A percentile compares a stretch with the other conserved stretches of the same genome.
phyloP scores from a whole-genome alignment of 2,797 vertebrate genomes.

The Siniperca undulata region DNA sequence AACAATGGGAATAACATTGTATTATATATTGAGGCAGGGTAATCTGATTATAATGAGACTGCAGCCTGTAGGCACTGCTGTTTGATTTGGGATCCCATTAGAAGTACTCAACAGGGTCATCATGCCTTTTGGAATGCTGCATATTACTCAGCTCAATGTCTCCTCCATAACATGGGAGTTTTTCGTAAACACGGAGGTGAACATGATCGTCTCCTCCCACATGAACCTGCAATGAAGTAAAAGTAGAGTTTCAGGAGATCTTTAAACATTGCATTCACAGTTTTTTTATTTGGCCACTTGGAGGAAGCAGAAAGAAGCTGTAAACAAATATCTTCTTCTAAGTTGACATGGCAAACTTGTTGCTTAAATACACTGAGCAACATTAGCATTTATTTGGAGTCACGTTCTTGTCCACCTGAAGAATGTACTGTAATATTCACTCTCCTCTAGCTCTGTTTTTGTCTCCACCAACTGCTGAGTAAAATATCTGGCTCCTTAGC shows the following conservation, averaged over 20 bases:
- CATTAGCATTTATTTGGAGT: too few species aligned
- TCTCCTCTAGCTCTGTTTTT: too few species aligned
- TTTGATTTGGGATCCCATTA: conserved; percentile 24
- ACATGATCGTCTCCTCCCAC: conserved; percentile 77
- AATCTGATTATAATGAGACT: background rate
- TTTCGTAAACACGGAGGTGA: conserved; percentile 84
- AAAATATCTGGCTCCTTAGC: too few species aligned
- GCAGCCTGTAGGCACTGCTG: conserved; percentile 27
- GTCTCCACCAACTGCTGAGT: too few species aligned
- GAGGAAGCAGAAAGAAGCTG: too few species aligned
- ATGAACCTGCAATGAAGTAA: conserved; percentile 81
- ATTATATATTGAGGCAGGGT: background rate
- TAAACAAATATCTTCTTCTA: too few species aligned
- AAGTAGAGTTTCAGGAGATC: background rate
- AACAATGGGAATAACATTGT: background rate
- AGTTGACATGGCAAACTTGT: too few species aligned
- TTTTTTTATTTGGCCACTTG: too few species aligned
- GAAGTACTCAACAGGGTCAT: conserved; percentile 79
- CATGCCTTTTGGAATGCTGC: conserved; percentile 80
- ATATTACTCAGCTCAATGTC: conserved; percentile 66
- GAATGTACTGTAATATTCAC: background rate
- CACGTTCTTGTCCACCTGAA: too few species aligned
- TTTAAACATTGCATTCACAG: background rate
- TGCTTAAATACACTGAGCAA: too few species aligned
- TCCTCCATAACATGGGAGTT: conserved; percentile 71